phyloP scores from a whole-genome alignment of 2,797 vertebrate species.

The Lindbergichthys nudifrons region DNA sequence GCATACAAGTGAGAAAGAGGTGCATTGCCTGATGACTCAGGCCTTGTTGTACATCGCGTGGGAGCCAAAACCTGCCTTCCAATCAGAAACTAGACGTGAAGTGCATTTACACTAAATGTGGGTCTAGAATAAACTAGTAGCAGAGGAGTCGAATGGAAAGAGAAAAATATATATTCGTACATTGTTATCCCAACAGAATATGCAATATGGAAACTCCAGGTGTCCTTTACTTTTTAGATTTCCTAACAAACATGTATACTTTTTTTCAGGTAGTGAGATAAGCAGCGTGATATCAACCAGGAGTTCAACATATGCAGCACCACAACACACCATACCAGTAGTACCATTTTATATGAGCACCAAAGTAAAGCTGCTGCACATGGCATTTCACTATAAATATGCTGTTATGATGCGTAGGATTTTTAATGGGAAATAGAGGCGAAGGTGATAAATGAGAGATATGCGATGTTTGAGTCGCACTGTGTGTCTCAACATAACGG shows the following conservation, averaged over 20 bases:
- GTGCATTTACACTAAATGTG: not conserved
- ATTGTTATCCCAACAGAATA: not conserved
- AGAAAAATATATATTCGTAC: not conserved
- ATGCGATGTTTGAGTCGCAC: slow-evolving; percentile 41
- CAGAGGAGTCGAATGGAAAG: not conserved
- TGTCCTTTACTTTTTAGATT: not conserved
- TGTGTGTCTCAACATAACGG: slow-evolving; percentile 70
- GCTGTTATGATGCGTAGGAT: slow-evolving; percentile 32
- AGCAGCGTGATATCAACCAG: slow-evolving; percentile 38
- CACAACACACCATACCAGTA: slow-evolving; percentile 26
- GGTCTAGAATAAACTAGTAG: not conserved
- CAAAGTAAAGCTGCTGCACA: slow-evolving; percentile 22
- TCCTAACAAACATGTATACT: slow-evolving; percentile 29
- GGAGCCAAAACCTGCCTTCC: slow-evolving; percentile 30
- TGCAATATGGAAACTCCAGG: slow-evolving; percentile 1
- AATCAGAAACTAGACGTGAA: slow-evolving; percentile 25
- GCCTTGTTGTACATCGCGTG: slow-evolving; percentile 43
- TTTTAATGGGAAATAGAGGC: slow-evolving; percentile 57
- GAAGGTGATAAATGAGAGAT: slow-evolving; percentile 63
- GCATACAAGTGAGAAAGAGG: slow-evolving; percentile 27
- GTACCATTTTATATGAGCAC: slow-evolving; percentile 18
- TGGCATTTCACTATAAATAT: slow-evolving; percentile 23
- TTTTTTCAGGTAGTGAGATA: slow-evolving; percentile 31
- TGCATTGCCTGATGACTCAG: slow-evolving; percentile 35
- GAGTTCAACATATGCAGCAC: slow-evolving; percentile 38